Conservation (phyloP, 2,113 vertebrate species). For the Ploceus nigricollis region DNA sequence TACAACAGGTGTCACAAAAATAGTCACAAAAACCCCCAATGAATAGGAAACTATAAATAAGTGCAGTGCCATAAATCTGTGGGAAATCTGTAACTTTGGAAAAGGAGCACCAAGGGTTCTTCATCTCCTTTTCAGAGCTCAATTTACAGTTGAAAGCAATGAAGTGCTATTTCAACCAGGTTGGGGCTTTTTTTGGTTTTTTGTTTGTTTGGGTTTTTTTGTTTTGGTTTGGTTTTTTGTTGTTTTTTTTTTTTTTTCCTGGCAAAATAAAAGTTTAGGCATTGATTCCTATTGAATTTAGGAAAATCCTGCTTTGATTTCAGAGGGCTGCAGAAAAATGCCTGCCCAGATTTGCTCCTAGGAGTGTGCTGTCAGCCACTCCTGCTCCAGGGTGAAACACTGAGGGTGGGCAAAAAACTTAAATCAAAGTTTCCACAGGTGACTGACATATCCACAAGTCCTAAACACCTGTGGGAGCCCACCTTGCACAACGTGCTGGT, state of each 20-base stretch:
- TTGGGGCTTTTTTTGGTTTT: neutral
- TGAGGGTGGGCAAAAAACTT: neutral
- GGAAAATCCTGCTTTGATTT: neutral
- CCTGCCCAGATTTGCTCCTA: neutral
- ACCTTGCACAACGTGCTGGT: neutral
- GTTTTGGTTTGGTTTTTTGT: too few species aligned
- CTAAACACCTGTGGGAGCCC: neutral
- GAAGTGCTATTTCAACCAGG: neutral
- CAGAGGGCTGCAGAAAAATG: neutral
- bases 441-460: neutral
- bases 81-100: neutral
- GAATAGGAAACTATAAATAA: neutral
- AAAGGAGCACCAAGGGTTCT: neutral
- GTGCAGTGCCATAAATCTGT: neutral
- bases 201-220: too few species aligned
- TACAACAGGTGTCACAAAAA: neutral
- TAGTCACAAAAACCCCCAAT: accelerated
- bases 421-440: neutral
- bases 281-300: neutral
- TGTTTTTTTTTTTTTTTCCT: neutral
- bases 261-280: neutral
- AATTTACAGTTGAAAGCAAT: neutral
- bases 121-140: neutral
- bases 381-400: neutral
- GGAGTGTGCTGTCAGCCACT: neutral